Conservation (phyloP, 2,888 invertebrate genomes). For the Protodeltote pygarga region DNA sequence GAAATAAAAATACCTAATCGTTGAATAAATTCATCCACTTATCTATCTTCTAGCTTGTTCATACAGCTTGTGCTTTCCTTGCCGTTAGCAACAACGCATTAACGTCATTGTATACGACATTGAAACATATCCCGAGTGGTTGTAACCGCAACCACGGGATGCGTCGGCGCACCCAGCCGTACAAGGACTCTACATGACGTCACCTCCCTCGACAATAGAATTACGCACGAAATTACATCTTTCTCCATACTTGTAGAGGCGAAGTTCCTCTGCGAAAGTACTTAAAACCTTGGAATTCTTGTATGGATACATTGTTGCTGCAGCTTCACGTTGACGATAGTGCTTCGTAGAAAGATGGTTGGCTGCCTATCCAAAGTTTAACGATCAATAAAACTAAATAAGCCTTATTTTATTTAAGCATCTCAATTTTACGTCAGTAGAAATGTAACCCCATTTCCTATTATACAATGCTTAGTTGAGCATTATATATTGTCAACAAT, state of each 20-base stretch:
- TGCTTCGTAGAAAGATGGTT: conserved; percentile 47
- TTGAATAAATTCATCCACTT: conserved; percentile 13
- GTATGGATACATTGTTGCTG: conserved; percentile 53
- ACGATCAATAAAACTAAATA: conserved; percentile 42
- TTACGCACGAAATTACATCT: conserved; percentile 54
- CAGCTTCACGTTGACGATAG: conserved; percentile 40
- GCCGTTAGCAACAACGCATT: conserved; percentile 72
- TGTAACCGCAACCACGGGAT: conserved; percentile 81
- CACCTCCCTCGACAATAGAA: conserved; percentile 61
- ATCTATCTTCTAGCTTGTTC: conserved; percentile 2
- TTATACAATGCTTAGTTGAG: no score
- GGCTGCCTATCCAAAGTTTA: conserved; percentile 46
- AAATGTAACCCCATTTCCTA: conserved; percentile 42
- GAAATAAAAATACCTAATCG: conserved; percentile 7
- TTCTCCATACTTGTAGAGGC: conserved; percentile 47
- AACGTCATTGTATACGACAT: conserved; percentile 68
- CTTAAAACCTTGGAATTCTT: conserved; percentile 47
- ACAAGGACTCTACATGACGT: conserved; percentile 80
- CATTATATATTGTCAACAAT: conserved; percentile 38
- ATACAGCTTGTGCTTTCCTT: conserved; percentile 51
- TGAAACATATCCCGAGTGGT: conserved; percentile 80
- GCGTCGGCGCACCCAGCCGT: conserved; percentile 77
- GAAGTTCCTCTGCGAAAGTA: conserved; percentile 45
- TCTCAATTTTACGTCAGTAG: conserved; percentile 29
- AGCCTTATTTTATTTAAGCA: conserved; percentile 29